phyloP scores from a whole-genome alignment of 2,888 invertebrate species.

The Xestoiulus laeticollis region DNA sequence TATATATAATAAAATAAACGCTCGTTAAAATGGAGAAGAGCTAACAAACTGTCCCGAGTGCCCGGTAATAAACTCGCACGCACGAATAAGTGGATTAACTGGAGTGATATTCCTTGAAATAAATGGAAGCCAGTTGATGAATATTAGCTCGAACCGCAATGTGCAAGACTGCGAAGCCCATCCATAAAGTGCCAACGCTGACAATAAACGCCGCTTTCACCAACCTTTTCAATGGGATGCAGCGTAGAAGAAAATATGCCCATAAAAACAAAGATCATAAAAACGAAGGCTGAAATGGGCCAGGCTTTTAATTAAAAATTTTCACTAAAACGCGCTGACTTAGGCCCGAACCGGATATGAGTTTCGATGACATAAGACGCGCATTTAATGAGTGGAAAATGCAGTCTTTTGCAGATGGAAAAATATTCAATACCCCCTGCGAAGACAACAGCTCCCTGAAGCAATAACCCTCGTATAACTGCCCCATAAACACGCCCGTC shows the following conservation, averaged over 20 bases:
- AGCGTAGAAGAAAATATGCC: neutral
- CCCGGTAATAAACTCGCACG: neutral
- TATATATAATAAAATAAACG: neutral
- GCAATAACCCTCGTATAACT: neutral
- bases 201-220: slow-evolving; percentile 8
- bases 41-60: slow-evolving; percentile 33
- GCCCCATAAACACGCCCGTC: neutral
- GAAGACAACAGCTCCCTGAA: neutral
- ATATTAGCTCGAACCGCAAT: neutral
- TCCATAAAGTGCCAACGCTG: neutral
- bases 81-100: slow-evolving; percentile 24
- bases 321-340: neutral
- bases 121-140: slow-evolving; percentile 28
- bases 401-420: neutral
- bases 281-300: neutral
- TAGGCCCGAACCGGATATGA: neutral
- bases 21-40: neutral
- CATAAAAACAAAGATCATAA: slow-evolving; percentile 17
- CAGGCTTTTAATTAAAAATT: slow-evolving; percentile 1
- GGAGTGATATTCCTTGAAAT: neutral
- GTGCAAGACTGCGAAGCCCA: neutral
- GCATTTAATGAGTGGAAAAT: neutral
- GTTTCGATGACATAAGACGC: neutral
- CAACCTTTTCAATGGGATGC: slow-evolving; percentile 2
- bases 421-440: neutral